These are phyloP conservation scores for Thinocorus orbignyianus DNA, from an alignment of 2,113 vertebrate genomes.

Conservation along the genomic window DNA sequence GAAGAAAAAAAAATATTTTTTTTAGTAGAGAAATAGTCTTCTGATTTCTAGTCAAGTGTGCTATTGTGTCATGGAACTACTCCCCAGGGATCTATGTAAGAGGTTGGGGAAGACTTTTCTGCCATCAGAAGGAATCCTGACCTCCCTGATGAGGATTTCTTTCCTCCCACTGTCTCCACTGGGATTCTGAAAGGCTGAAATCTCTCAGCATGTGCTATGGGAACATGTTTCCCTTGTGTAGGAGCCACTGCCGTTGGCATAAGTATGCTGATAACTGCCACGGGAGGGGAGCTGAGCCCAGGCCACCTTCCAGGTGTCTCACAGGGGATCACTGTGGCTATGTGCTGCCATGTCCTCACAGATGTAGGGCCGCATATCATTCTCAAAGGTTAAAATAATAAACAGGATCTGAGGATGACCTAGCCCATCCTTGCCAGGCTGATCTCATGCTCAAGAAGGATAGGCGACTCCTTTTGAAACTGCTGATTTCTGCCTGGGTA, in stretches of 20 bases:
- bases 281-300: neutral
- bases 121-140: neutral
- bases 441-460: neutral
- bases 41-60: neutral
- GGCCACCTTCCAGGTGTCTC: neutral
- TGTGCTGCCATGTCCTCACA: neutral
- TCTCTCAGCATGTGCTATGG: neutral
- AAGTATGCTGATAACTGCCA: neutral
- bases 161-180: neutral
- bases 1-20: neutral
- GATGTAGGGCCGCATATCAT: accelerated
- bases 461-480: neutral
- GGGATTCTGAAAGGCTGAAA: neutral
- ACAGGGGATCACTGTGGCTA: neutral
- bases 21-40: neutral
- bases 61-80: neutral
- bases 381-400: neutral
- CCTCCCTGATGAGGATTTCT: neutral
- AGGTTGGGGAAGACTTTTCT: neutral
- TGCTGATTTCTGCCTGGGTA: accelerated
- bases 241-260: neutral
- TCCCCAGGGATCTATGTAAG: neutral
- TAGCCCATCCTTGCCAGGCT: neutral
- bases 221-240: neutral
- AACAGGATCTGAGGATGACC: neutral